Percentiles rank a stretch among this genome's conserved stretches.
These are phyloP conservation scores for Amphiura filiformis DNA, from an alignment of 35 echinoderm and acorn worm genomes.

Conservation along the genomic window DNA sequence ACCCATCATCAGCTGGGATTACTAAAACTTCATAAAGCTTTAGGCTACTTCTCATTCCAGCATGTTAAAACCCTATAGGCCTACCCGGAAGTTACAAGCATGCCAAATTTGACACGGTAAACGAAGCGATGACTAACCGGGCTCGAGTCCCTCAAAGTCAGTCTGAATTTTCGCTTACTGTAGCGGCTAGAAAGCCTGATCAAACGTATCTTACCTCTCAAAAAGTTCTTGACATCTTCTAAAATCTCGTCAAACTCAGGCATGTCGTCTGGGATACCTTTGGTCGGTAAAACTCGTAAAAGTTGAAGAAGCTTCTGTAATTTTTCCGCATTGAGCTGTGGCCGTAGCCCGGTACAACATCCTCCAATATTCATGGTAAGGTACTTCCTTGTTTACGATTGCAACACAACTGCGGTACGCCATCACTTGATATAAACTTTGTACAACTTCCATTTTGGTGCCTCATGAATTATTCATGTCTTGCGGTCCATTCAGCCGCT, in stretches of 20 bases:
- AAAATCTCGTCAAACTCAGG: slow-evolving; percentile 37
- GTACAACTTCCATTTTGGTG: not conserved
- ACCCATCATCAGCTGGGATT: no score
- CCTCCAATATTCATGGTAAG: not conserved
- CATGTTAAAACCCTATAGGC: no score
- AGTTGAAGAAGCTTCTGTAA: not conserved
- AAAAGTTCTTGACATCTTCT: slow-evolving; percentile 52
- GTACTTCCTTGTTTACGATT: not conserved
- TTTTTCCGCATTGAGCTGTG: not conserved
- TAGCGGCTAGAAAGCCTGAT: not conserved
- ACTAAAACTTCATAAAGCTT: no score
- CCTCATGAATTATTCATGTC: not conserved
- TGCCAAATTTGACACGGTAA: not conserved
- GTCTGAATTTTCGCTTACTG: not conserved
- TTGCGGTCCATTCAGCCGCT: not conserved
- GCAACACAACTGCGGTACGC: not conserved
- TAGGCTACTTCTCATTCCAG: no score
- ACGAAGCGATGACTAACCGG: not conserved
- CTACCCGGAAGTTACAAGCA: not conserved
- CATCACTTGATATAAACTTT: not conserved
- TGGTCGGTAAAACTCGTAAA: not conserved
- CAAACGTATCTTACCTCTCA: slow-evolving; percentile 29
- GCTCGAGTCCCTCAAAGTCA: not conserved
- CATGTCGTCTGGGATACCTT: slow-evolving; percentile 5
- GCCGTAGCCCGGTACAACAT: not conserved